These are phyloP conservation scores for Psittacula derbiana DNA, from an alignment of 2,797 vertebrate genomes.

Conservation along the genomic window DNA sequence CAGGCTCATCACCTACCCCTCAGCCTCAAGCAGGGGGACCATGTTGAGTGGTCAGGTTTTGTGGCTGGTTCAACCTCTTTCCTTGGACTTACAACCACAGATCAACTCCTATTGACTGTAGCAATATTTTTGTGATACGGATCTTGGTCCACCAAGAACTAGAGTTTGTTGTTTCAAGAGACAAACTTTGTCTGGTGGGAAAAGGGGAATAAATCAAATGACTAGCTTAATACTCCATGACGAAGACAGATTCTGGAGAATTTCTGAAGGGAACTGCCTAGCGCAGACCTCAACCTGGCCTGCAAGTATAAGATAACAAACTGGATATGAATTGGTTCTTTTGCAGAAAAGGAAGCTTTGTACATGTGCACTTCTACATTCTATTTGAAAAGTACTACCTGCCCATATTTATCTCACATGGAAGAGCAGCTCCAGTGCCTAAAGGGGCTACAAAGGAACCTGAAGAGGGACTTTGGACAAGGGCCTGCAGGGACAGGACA, in stretches of 20 bases:
- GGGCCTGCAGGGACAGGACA: background rate
- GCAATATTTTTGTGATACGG: rapidly evolving
- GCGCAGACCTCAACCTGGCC: background rate
- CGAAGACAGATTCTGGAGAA: background rate
- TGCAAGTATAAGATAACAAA: background rate
- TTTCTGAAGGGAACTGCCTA: background rate
- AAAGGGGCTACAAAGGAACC: background rate
- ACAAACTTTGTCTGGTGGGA: background rate
- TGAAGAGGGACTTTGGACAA: background rate
- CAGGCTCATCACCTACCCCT: background rate
- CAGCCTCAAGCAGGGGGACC: background rate
- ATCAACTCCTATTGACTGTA: background rate
- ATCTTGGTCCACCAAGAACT: background rate
- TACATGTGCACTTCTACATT: background rate
- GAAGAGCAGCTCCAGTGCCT: background rate
- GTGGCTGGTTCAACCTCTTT: background rate
- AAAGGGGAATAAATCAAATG: background rate
- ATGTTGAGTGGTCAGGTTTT: background rate
- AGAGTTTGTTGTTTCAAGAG: background rate
- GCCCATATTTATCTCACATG: background rate
- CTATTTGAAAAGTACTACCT: slow-evolving; percentile 13
- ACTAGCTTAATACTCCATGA: background rate
- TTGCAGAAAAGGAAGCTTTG: background rate
- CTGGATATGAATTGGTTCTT: background rate
- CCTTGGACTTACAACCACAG: background rate